phyloP scores from a whole-genome alignment of 2,113 vertebrate species.

The Protomyctophum bolini region DNA sequence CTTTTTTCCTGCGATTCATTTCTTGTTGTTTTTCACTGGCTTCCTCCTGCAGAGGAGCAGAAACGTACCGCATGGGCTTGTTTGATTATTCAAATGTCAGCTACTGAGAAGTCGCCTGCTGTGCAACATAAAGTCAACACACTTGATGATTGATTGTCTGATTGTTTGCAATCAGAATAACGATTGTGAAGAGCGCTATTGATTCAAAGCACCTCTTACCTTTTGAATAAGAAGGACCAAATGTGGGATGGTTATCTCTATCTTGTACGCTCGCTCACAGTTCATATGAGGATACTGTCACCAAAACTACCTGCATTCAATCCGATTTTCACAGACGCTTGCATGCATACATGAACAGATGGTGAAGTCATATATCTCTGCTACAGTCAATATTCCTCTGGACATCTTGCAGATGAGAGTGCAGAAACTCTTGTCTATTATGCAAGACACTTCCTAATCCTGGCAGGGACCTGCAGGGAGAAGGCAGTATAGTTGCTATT shows the following conservation, averaged over 20 bases:
- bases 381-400: not conserved
- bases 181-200: slow-evolving; percentile 58
- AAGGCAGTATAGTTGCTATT: not conserved
- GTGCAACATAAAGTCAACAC: slow-evolving; percentile 60
- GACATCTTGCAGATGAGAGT: not conserved
- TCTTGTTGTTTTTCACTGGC: slow-evolving; percentile 66
- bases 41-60: slow-evolving; percentile 57
- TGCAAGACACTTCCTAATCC: not conserved
- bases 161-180: slow-evolving; percentile 46
- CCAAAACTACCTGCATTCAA: no score
- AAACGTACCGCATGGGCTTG: slow-evolving; percentile 49
- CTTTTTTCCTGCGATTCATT: slow-evolving; percentile 67
- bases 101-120: slow-evolving; percentile 57
- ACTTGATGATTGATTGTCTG: slow-evolving; percentile 64
- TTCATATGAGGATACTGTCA: no score
- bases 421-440: not conserved
- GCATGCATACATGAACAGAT: not conserved
- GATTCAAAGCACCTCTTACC: slow-evolving; percentile 41
- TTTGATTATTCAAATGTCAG: slow-evolving; percentile 74
- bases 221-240: no score
- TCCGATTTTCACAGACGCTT: no score
- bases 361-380: not conserved
- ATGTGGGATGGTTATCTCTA: no score
- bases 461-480: not conserved
- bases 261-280: no score